phyloP scores from a whole-genome alignment of 2,888 invertebrate genomes.

The Busseola fusca region DNA sequence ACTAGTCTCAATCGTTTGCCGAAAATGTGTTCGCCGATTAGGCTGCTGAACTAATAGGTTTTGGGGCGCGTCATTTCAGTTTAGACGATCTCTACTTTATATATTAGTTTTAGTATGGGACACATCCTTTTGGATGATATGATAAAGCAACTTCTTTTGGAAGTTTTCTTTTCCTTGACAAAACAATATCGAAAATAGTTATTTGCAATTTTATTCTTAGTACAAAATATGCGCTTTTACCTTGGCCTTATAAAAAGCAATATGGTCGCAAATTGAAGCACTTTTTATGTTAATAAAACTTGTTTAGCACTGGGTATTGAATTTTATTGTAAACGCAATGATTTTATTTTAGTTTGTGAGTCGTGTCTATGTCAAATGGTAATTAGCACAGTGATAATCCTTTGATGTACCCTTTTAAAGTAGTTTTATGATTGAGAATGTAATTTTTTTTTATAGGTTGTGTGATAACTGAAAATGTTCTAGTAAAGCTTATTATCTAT shows the following conservation, averaged over 20 bases:
- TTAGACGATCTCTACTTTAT: too few relatives aligned
- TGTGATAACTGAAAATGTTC: neutral
- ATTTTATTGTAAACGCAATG: constrained; percentile 11
- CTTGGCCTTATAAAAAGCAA: constrained; percentile 23
- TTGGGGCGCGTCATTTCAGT: too few relatives aligned
- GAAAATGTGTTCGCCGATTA: too few relatives aligned
- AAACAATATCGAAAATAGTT: constrained; percentile 6
- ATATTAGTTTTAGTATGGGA: constrained; percentile 26
- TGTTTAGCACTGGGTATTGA: constrained; percentile 22
- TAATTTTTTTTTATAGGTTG: neutral
- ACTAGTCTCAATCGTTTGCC: too few relatives aligned
- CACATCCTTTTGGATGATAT: constrained; percentile 34
- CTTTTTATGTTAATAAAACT: constrained; percentile 4
- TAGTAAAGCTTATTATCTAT: neutral
- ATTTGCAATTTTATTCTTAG: constrained; percentile 33
- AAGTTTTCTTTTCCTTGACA: constrained; percentile 7
- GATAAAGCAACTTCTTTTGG: neutral
- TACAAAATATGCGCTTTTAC: constrained; percentile 33
- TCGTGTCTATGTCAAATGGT: constrained; percentile 18
- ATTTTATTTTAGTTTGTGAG: constrained; percentile 17
- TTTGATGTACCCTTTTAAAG: neutral
- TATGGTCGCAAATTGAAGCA: constrained; percentile 32
- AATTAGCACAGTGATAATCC: constrained; percentile 33
- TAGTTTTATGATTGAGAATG: neutral
- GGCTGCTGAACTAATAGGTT: too few relatives aligned